phyloP scores from a whole-genome alignment of 2,888 invertebrate genomes.

The Pelosia muscerda region DNA sequence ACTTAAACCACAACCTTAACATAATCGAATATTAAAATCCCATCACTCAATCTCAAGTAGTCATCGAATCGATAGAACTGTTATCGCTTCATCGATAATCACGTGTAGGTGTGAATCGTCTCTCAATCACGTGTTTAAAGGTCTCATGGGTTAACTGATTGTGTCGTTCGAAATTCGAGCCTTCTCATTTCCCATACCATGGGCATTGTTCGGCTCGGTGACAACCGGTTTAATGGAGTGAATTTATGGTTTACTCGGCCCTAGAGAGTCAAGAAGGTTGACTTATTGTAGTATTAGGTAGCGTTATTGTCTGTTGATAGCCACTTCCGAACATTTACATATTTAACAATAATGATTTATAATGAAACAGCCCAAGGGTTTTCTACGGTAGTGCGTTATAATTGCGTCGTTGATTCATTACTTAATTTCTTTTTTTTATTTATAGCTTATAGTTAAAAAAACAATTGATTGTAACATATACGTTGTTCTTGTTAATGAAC shows the following conservation, averaged over 20 bases:
- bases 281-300: conserved; percentile 34
- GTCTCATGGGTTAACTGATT: conserved; percentile 36
- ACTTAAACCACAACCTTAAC: conserved; percentile 15
- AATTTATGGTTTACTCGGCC: conserved; percentile 11
- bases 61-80: conserved; percentile 40
- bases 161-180: conserved; percentile 23
- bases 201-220: conserved; percentile 12
- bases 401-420: conserved; percentile 10
- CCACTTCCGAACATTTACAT: conserved; percentile 45
- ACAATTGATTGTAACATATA: background rate
- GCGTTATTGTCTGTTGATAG: conserved; percentile 38
- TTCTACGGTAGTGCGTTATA: conserved; percentile 26
- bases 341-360: conserved; percentile 36
- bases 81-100: conserved; percentile 29
- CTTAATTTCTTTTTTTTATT: conserved; percentile 13
- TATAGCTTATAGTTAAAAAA: background rate
- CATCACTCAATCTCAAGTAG: conserved; percentile 37
- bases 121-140: conserved; percentile 27
- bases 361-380: conserved; percentile 20
- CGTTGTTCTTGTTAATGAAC: background rate
- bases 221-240: conserved; percentile 4
- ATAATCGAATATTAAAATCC: conserved; percentile 24
- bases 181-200: background rate
- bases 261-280: conserved; percentile 20
- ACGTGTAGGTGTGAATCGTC: conserved; percentile 45